phyloP scores from a whole-genome alignment of 2,797 vertebrate genomes.

The Sandelia bainsii region DNA sequence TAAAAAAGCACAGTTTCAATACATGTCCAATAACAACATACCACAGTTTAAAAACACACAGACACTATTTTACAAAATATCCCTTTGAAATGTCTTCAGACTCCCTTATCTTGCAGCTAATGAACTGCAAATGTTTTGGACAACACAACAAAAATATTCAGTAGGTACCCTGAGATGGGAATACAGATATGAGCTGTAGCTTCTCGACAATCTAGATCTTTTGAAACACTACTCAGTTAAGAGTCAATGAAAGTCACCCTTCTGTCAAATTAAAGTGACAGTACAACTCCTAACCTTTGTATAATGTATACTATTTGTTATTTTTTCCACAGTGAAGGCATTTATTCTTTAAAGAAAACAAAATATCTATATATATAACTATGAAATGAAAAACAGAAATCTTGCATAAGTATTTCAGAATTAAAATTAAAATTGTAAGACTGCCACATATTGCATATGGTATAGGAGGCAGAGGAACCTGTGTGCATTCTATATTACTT shows the following conservation, averaged over 20 bases:
- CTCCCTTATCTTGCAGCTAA: slow-evolving; percentile 51
- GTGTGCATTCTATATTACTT: slow-evolving; percentile 17
- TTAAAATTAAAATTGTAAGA: slow-evolving; percentile 23
- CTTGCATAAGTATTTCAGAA: slow-evolving; percentile 63
- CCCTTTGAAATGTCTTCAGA: slow-evolving; percentile 54
- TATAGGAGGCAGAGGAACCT: slow-evolving; percentile 62
- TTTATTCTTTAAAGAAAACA: slow-evolving; percentile 36
- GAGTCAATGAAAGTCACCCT: slow-evolving; percentile 46
- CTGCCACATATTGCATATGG: slow-evolving; percentile 32
- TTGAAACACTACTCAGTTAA: slow-evolving; percentile 25
- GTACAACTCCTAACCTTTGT: slow-evolving; percentile 10
- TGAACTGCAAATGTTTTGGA: slow-evolving; percentile 54
- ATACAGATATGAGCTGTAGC: slow-evolving; percentile 69
- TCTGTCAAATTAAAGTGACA: slow-evolving; percentile 33
- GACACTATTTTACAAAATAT: slow-evolving; percentile 75
- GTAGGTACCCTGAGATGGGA: slow-evolving; percentile 81
- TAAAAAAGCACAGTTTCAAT: slow-evolving; percentile 60
- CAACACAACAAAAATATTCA: slow-evolving; percentile 61
- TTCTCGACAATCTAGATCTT: slow-evolving; percentile 50
- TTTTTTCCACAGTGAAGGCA: slow-evolving; percentile 63
- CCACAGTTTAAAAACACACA: slow-evolving; percentile 73
- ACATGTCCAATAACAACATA: slow-evolving; percentile 68
- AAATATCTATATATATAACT: background rate
- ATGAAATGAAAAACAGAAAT: slow-evolving; percentile 39
- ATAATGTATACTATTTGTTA: slow-evolving; percentile 15